Conservation (phyloP, 2,113 vertebrate genomes). For the Bungarus multicinctus region DNA sequence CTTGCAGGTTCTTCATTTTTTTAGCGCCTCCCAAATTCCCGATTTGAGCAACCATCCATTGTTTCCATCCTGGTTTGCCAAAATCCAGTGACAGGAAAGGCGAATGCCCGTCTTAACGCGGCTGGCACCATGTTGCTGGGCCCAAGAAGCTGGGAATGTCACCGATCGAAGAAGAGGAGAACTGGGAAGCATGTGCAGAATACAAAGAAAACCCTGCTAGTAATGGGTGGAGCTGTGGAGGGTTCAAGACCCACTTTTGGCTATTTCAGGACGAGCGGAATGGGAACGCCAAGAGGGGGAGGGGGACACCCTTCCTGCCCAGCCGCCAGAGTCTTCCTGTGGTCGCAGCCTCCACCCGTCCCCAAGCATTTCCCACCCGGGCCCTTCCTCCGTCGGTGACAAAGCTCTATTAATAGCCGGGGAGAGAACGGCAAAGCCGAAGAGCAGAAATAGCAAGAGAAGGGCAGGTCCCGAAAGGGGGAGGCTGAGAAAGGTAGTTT, state of each 20-base stretch:
- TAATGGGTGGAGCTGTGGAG: fast-evolving
- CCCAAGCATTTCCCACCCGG: background rate
- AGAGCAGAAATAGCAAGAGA: background rate
- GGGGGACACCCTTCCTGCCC: background rate
- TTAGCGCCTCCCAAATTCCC: too few species aligned
- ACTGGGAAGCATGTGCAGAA: background rate
- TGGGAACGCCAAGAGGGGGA: background rate
- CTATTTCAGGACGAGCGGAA: background rate
- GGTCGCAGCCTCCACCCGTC: background rate
- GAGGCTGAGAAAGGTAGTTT: background rate
- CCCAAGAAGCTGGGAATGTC: too few species aligned
- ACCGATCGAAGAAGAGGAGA: background rate
- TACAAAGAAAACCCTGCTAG: background rate
- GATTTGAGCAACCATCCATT: too few species aligned
- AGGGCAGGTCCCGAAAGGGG: background rate
- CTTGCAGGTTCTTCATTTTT: too few species aligned
- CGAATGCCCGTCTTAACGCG: background rate
- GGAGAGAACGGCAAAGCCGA: background rate
- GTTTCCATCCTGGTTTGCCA: too few species aligned
- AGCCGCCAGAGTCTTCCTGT: background rate
- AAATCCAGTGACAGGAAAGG: too few species aligned
- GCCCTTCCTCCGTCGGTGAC: background rate
- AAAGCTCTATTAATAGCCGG: background rate
- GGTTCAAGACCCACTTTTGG: background rate
- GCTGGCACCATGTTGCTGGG: too few species aligned